phyloP scores from a whole-genome alignment of 2,797 vertebrate species.

The Pogoniulus pusillus region DNA sequence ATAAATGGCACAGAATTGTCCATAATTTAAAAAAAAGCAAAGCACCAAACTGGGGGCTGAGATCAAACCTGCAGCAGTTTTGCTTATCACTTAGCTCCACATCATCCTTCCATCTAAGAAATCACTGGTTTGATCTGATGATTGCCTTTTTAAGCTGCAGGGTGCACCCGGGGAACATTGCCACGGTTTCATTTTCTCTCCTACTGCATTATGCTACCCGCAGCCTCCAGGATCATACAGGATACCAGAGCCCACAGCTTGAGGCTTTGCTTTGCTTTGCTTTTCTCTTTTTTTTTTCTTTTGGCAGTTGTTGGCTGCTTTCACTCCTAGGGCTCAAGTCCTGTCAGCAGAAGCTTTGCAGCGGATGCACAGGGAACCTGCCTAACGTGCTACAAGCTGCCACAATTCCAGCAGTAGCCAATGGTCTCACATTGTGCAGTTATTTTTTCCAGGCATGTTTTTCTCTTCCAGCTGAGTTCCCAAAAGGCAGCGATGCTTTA shows the following conservation, averaged over 20 bases:
- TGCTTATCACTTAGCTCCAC: not conserved
- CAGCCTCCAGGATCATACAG: not conserved
- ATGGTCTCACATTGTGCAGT: slow-evolving; percentile 31
- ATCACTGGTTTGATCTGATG: not conserved
- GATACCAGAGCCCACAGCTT: not conserved
- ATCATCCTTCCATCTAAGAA: not conserved
- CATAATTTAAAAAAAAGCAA: not conserved
- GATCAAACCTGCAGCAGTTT: not conserved
- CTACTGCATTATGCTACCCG: not conserved
- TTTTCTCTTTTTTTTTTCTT: too few species aligned
- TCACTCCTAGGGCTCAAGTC: slow-evolving; percentile 1
- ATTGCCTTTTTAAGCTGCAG: not conserved
- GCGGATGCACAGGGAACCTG: slow-evolving; percentile 20
- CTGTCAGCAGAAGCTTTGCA: slow-evolving; percentile 48
- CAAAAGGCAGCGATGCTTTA: slow-evolving; percentile 44
- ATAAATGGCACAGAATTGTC: not conserved
- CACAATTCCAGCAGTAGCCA: slow-evolving; percentile 31
- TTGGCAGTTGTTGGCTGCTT: slow-evolving; percentile 7
- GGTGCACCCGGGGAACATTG: not conserved
- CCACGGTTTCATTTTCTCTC: not conserved
- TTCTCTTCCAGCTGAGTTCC: slow-evolving; percentile 51
- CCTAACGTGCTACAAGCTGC: slow-evolving; percentile 24
- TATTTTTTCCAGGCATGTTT: slow-evolving; percentile 58
- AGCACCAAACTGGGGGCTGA: not conserved
- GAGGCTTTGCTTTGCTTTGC: too few species aligned